A percentile compares a stretch with the other conserved stretches of the same genome.
Evolutionary conservation across 1,140 invertebrate genomes (phyloP).

Genomic region (Neodiprion virginianus): DNA sequence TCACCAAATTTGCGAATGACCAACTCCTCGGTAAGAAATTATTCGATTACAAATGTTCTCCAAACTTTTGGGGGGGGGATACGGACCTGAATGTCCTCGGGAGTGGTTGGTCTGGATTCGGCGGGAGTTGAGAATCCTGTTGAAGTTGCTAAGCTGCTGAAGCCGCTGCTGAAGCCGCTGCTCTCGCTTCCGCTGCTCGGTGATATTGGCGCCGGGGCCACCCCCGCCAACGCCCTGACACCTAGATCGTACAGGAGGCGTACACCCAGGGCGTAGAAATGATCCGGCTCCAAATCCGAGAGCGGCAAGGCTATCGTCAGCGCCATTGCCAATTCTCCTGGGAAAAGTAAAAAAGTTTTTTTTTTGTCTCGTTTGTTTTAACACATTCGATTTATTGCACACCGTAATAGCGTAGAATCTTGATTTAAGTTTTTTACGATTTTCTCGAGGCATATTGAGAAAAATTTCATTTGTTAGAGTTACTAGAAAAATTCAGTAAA

Average conservation of each 20-base stretch:
- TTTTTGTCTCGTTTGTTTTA: neutral
- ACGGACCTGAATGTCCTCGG: neutral
- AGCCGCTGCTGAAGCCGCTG: slow-evolving; percentile 39
- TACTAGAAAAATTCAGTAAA: too few species aligned
- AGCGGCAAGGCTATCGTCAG: slow-evolving; percentile 39
- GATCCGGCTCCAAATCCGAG: slow-evolving; percentile 32
- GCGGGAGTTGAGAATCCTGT: slow-evolving; percentile 28
- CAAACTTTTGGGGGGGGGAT: neutral
- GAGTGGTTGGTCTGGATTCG: slow-evolving; percentile 31
- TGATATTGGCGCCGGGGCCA: slow-evolving; percentile 28
- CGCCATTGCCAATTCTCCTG: slow-evolving; percentile 32
- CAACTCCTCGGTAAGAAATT: too few species aligned
- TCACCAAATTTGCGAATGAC: too few species aligned
- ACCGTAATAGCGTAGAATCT: neutral
- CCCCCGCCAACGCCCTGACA: slow-evolving; percentile 19
- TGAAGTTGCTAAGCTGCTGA: slow-evolving; percentile 31
- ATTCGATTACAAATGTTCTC: too few species aligned
- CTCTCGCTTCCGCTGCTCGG: slow-evolving; percentile 37
- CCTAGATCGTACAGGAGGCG: slow-evolving; percentile 30
- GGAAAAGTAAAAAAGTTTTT: neutral
- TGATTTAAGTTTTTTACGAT: neutral
- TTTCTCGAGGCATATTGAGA: neutral
- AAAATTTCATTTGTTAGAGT: too few species aligned
- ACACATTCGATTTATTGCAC: neutral
- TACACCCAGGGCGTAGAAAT: slow-evolving; percentile 27